Evolutionary conservation across 2,888 invertebrate species (phyloP).

Genomic region (Acanthopleura granulata): DNA sequence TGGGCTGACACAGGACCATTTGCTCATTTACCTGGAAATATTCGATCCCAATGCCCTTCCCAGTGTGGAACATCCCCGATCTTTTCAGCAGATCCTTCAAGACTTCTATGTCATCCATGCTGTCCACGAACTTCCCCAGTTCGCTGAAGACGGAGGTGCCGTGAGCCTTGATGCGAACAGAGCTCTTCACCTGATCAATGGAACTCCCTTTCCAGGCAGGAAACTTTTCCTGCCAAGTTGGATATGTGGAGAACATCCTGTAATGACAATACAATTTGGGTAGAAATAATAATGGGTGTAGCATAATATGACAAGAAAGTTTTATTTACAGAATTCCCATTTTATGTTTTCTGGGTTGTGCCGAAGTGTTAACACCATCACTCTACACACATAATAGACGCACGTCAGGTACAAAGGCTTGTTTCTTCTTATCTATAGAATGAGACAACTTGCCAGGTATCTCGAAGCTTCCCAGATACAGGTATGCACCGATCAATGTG

Average conservation of each 20-base stretch:
- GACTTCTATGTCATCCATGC: conserved; percentile 16
- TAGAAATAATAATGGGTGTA: no score
- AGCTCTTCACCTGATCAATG: not conserved
- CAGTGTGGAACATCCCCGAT: conserved; percentile 9
- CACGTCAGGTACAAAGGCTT: no score
- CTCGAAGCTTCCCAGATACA: no score
- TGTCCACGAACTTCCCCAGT: conserved; percentile 14
- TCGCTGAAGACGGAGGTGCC: conserved; percentile 8
- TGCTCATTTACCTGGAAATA: conserved; percentile 3
- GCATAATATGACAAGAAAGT: no score
- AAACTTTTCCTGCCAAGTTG: conserved; percentile 6
- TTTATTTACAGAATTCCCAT: no score
- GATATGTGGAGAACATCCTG: conserved; percentile 9
- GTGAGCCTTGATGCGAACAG: conserved; percentile 1
- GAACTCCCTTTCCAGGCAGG: conserved; percentile 12
- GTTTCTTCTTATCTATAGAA: no score
- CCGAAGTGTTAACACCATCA: no score
- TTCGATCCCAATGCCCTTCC: not conserved
- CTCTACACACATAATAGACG: no score
- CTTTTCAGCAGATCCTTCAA: not conserved
- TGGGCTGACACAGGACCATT: no score
- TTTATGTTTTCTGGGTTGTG: no score
- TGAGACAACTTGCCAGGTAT: no score
- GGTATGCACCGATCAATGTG: no score
- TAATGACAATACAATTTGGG: not conserved